Percentiles rank a stretch among this genome's conserved stretches.
Conservation (phyloP, 2,113 vertebrate species). For the Nymphicus hollandicus region DNA sequence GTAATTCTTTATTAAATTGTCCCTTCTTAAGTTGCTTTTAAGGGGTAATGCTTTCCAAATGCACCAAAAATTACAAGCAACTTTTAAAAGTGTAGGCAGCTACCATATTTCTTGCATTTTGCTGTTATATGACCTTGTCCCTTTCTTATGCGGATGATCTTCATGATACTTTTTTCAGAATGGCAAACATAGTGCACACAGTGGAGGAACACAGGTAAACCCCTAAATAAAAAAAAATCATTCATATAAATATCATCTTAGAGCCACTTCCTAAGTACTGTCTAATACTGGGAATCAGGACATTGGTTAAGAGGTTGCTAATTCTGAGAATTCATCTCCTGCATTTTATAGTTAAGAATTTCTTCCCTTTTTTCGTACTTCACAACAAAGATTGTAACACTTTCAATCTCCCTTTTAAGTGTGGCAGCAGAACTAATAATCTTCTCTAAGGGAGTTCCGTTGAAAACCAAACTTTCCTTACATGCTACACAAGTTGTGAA, state of each 20-base stretch:
- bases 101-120: neutral
- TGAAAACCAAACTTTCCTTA: neutral
- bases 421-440: neutral
- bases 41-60: neutral
- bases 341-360: slow-evolving; percentile 52
- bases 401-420: neutral
- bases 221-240: neutral
- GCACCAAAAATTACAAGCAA: fast-evolving
- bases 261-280: neutral
- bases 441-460: neutral
- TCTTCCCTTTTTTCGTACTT: slow-evolving; percentile 56
- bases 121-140: neutral
- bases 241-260: neutral
- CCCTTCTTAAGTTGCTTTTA: neutral
- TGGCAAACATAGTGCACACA: neutral
- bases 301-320: slow-evolving; percentile 41
- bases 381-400: neutral
- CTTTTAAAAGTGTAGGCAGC: neutral
- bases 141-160: neutral
- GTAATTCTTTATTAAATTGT: neutral
- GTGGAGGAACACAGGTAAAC: neutral
- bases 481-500: neutral
- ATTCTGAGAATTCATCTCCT: slow-evolving; percentile 71
- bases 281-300: slow-evolving; percentile 14
- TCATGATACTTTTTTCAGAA: neutral